Conservation (phyloP, 2,888 invertebrate genomes). For the Mayetiola destructor region DNA sequence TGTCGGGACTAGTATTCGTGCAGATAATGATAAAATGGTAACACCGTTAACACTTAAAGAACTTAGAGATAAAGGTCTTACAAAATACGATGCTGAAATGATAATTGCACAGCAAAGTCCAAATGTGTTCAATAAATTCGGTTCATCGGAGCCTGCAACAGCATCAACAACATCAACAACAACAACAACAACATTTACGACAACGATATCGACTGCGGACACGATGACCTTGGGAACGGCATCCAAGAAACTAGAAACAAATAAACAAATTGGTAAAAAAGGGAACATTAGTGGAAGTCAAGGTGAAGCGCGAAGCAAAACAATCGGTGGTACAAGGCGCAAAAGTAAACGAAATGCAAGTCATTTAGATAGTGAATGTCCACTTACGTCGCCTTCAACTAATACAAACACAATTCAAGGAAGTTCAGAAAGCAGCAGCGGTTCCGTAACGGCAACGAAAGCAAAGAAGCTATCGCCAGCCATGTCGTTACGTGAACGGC, state of each 20-base stretch:
- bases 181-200: too few species aligned
- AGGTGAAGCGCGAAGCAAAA: neutral
- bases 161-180: constrained; percentile 17
- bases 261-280: neutral
- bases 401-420: neutral
- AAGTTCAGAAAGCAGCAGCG: neutral
- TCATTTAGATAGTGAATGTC: neutral
- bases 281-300: neutral
- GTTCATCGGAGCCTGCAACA: constrained; percentile 31
- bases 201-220: neutral
- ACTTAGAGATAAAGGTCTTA: constrained; percentile 68
- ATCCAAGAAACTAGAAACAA: neutral
- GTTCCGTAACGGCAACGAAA: neutral
- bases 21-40: constrained; percentile 9
- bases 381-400: neutral
- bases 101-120: constrained; percentile 50
- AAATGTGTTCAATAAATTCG: constrained; percentile 14
- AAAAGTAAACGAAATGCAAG: constrained; percentile 4
- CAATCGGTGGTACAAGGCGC: neutral
- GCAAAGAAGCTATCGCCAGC: constrained; percentile 23
- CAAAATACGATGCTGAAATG: constrained; percentile 77
- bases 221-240: too few species aligned
- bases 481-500: constrained; percentile 30
- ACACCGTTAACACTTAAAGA: constrained; percentile 72
- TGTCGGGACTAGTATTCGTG: constrained; percentile 22